These are phyloP conservation scores for Lagria hirta DNA, from an alignment of 2,888 invertebrate genomes.

Conservation along the genomic window DNA sequence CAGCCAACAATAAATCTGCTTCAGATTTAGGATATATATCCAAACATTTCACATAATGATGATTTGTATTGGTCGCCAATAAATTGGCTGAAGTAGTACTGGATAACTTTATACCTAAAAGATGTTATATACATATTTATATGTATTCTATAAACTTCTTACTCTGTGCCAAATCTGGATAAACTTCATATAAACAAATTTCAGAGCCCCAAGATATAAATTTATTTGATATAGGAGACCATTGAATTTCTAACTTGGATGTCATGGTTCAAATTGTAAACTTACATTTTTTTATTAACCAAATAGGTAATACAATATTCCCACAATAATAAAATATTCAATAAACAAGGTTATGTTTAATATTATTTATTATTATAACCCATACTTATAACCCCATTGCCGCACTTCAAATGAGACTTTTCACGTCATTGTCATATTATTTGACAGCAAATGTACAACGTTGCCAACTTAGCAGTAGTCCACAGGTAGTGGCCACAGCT, in stretches of 20 bases:
- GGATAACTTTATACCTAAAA: constrained; percentile 68
- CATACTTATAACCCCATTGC: too few relatives aligned
- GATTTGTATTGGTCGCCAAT: constrained; percentile 70
- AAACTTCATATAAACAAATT: constrained; percentile 81
- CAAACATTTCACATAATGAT: constrained; percentile 82
- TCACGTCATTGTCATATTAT: too few relatives aligned
- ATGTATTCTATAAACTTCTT: constrained; percentile 10
- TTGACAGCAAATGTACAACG: too few relatives aligned
- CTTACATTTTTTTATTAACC: too few relatives aligned
- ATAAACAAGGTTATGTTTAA: too few relatives aligned
- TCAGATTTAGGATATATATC: constrained; percentile 81
- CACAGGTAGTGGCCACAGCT: too few relatives aligned
- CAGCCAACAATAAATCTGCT: constrained; percentile 78
- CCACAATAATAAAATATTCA: too few relatives aligned
- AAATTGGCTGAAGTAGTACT: constrained; percentile 69
- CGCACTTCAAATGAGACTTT: too few relatives aligned
- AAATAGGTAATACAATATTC: too few relatives aligned
- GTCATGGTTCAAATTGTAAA: constrained; percentile 46
- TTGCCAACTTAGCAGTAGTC: too few relatives aligned
- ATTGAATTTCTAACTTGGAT: constrained; percentile 75
- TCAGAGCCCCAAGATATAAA: constrained; percentile 92
- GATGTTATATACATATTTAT: constrained; percentile 20
- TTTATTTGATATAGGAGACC: constrained; percentile 83
- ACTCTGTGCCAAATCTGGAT: constrained; percentile 57
- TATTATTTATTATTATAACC: too few relatives aligned